These are phyloP conservation scores for Syngnathus scovelli DNA, from an alignment of 2,113 vertebrate species.

Conservation along the genomic window DNA sequence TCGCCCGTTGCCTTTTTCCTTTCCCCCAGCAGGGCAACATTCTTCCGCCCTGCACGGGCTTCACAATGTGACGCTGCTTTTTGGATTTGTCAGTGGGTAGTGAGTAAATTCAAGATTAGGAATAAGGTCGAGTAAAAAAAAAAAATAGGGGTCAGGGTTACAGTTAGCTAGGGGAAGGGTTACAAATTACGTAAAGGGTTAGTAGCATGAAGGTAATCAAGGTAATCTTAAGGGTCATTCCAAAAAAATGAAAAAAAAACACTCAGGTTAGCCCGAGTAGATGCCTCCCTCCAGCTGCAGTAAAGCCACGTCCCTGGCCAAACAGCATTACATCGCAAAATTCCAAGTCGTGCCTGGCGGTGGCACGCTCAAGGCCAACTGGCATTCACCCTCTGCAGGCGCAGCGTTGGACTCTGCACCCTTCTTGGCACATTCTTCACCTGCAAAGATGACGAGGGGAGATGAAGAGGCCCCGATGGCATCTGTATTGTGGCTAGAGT, in stretches of 20 bases:
- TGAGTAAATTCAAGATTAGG: too few relatives aligned
- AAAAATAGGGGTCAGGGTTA: too few relatives aligned
- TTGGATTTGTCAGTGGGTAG: constrained; percentile 21
- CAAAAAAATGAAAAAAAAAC: background rate
- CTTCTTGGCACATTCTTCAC: constrained; percentile 23
- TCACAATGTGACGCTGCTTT: constrained; percentile 44
- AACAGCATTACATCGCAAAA: background rate
- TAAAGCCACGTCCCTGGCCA: background rate
- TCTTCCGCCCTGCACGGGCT: constrained; percentile 58
- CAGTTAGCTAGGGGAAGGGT: background rate
- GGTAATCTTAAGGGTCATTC: constrained; percentile 24
- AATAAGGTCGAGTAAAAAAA: too few relatives aligned
- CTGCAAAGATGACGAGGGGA: constrained; percentile 42
- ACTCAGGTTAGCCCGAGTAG: background rate
- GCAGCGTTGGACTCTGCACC: constrained; percentile 1
- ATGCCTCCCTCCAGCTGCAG: too few relatives aligned
- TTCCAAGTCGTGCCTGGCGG: background rate
- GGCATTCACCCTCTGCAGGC: constrained; percentile 32
- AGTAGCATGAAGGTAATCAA: background rate
- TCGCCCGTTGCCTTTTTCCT: constrained; percentile 66
- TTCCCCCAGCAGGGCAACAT: constrained; percentile 68
- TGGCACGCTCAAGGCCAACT: background rate
- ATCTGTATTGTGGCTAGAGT: constrained; percentile 77
- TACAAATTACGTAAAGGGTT: background rate
- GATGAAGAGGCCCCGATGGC: constrained; percentile 59